Base-by-base conservation (phyloP, 2,888 invertebrate genomes). In the Folsomia candida region DNA sequence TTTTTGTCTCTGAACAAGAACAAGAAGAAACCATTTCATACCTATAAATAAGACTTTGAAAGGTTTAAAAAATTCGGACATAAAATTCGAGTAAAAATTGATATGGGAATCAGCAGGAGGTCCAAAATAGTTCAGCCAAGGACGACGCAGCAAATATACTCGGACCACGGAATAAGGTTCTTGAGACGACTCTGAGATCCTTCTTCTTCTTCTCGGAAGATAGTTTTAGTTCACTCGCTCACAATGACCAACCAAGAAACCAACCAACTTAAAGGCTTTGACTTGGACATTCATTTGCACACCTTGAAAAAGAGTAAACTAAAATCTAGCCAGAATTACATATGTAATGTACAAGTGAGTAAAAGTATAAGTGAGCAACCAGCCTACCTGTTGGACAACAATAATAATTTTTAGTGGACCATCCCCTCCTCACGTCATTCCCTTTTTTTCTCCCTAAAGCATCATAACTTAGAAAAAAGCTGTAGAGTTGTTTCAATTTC, bases 51-150 rank as follows among this genome's bases (percentile, higher is more conserved):
- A 64, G 51, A 27, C 51, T 64, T 64, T 64, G 64, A 64, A 64
- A 64, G 64, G 64, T 64, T 64, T 64, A 71, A 73, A 73, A 74
- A 74, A 74, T 74, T 74, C 71, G 71, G 73, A 74, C 73, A 71
- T 71, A 74, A 74, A 74, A 73, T 68, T 68, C 70, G 47, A 71
- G 69, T 74, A 68, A 73, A 73, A 71, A 74, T 69, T 71, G 69
- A 71, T 74, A 66, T 68, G 51, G n/a, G 59, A 71, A 51, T 63
- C 70, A 73, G 73, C 73, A 71, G 68, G 71, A 27, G 71, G 71
- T 74, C 69, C 67, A 18, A 64, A 64, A 64, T 64, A 64, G 47
- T 51, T 64, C 64, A 51, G 4, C 37, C 4, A 14, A 37, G 37
- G 37, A 14, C 37, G 14, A 37, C 4, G 37, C 37, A 37, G 37